Base-by-base conservation (phyloP, 2,113 vertebrate species). In the Crypturellus undulatus region DNA sequence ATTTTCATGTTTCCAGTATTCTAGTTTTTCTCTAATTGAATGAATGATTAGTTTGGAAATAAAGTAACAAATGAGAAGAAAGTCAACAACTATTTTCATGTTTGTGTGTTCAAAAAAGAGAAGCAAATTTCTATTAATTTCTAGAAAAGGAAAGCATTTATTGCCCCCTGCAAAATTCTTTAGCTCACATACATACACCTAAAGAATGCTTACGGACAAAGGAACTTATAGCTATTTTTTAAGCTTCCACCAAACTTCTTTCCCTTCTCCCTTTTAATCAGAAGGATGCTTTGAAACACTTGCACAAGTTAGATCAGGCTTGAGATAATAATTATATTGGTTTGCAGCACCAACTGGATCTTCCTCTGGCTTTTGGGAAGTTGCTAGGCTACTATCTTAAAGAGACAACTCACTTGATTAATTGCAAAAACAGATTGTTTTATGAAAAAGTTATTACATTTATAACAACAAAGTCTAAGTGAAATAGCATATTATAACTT, bases 351-450 rank as follows among this genome's bases (percentile, higher is more conserved):
- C 95, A 96, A 79, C 90, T 94, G 93, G 92, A 96, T 96, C 90
- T 93, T 97, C 89, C 87, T 76, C 60, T 89, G 84, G 59, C 87
- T 90, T 95, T 22, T 20, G 75, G 34, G 78, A 97, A 97, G 96
- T 98, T 98, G 97, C 97, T 97, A 97, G 95, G 97, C 90, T 97
- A 97, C 96, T 97, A 97, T 97, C 96, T 95, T 97, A 97, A 97
- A 97, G 90, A 97, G 94, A 96, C 93, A 97, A 97, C 84, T 97
- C 79, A 91, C 95, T 97, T 97, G 97, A 97, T 97, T 98, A 98
- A 97, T 96, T 98, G 96, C 95, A 97, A 97, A 97, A 95, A 94
- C 89, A 96, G 96, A 97, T 77, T 89, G 58, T 85, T 96, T 91
- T 87, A 96, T 90, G 92, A 90, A 96, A 94, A 97, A 96, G 63